phyloP scores from a whole-genome alignment of 2,797 vertebrate genomes.

The Pristis pectinata region DNA sequence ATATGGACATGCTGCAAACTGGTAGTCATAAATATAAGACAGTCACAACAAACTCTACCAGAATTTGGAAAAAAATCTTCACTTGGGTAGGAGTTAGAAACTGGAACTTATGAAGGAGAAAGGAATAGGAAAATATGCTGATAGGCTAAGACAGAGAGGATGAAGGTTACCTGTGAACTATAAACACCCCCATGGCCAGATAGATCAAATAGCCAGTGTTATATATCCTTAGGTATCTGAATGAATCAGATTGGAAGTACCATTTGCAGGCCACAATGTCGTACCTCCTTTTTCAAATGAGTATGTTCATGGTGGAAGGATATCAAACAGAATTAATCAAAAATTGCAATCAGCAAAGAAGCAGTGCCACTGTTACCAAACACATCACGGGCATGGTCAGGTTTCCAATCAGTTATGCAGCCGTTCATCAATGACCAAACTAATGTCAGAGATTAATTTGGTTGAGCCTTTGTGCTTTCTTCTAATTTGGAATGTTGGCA shows the following conservation, averaged over 20 bases:
- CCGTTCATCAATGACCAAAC: neutral
- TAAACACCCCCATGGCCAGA: neutral
- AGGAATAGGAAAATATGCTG: too few species aligned
- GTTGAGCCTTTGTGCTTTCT: neutral
- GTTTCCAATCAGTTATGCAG: neutral
- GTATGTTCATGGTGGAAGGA: too few species aligned
- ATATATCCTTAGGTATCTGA: neutral
- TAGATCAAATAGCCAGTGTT: neutral
- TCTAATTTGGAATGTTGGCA: slow-evolving; percentile 28
- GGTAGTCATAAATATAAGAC: too few species aligned
- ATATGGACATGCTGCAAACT: too few species aligned
- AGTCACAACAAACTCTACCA: too few species aligned
- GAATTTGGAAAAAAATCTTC: too few species aligned
- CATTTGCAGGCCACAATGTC: neutral
- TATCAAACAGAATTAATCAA: neutral
- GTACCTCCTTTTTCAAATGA: neutral
- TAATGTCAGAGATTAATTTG: neutral
- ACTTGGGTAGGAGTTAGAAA: too few species aligned
- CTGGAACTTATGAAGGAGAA: too few species aligned
- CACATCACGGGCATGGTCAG: neutral
- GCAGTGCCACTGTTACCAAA: neutral
- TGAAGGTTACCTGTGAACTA: neutral
- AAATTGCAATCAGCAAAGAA: neutral
- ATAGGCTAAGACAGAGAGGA: neutral
- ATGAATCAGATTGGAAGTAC: neutral